These are phyloP conservation scores for Pluvialis apricaria DNA, from an alignment of 2,113 vertebrate genomes.

Conservation along the genomic window DNA sequence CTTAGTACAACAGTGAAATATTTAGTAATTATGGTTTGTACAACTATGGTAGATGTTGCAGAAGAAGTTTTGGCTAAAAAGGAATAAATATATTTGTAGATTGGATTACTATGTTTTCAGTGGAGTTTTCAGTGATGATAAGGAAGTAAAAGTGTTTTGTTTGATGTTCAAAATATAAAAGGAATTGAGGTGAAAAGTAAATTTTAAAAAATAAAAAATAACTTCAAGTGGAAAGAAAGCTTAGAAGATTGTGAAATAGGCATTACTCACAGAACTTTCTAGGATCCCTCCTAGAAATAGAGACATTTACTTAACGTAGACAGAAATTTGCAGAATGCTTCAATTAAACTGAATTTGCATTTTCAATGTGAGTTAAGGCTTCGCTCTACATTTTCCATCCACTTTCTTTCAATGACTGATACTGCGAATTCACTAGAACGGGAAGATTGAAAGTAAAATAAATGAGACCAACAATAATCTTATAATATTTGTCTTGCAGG, in stretches of 20 bases:
- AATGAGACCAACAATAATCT: neutral
- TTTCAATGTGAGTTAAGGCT: neutral
- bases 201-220: neutral
- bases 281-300: neutral
- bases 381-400: neutral
- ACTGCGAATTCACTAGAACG: neutral
- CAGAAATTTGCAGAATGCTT: neutral
- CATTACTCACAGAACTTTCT: neutral
- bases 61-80: neutral
- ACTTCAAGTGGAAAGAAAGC: neutral
- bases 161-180: neutral
- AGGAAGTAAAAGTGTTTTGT: neutral
- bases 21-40: slow-evolving; percentile 22
- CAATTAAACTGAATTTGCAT: neutral
- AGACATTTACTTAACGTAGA: neutral
- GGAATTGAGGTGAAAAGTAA: neutral
- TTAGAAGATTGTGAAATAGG: neutral
- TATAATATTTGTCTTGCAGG: neutral
- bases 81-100: neutral
- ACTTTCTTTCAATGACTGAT: neutral
- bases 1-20: slow-evolving; percentile 27
- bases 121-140: neutral
- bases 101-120: neutral
- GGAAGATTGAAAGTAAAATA: neutral
- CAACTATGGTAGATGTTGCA: neutral